Evolutionary conservation across 2,888 invertebrate species (phyloP), one percentile per base, ranked within the genome.

Genomic region (Mesorhabditis belari): DNA sequence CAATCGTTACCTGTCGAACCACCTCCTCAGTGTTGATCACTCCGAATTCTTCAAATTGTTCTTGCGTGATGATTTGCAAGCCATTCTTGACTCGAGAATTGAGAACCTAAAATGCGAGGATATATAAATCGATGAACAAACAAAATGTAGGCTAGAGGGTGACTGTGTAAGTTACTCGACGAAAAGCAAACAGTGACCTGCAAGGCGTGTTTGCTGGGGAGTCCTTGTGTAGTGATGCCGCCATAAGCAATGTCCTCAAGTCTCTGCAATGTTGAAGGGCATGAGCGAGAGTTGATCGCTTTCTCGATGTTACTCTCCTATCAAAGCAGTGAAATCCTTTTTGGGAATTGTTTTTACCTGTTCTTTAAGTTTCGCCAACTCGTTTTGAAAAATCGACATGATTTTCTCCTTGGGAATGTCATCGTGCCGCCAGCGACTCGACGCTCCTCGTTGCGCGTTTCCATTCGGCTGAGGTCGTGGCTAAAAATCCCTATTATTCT

Each of bases 11-110:
- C 63, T 75, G 70, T 26, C 65, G 62, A 58, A 98, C 98, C 74
- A 98, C 92, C 71, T 96, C 95, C 84, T 98, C 96, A 1, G 98
- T 98, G 83, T 96, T 95, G 70, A 98, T 87, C 82, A 92, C 92
- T 82, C 94, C 91, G 85, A 72, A 77, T 85, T 92, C 88, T 83
- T 98, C 96, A 83, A 96, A 96, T 82, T 98, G 95, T 80, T 96
- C 94, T 82, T 96, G 96, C 1, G 95, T 95, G 71, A 98, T 94
- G 3, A 96, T 95, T 50, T 95, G 94, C 75, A 96, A 86, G 54
- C 96, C 94, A 4, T 53, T n/a, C 1, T 64, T 54, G 61, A 70
- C 69, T 53, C 69, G 35, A 17, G 59, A 49, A 26, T 64, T 63
- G 65, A 71, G 63, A 44, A 71, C 60, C 58, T 65, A 17, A n/a